Evolutionary conservation across 2,888 invertebrate species (phyloP).

Genomic region (Euclidia mi): DNA sequence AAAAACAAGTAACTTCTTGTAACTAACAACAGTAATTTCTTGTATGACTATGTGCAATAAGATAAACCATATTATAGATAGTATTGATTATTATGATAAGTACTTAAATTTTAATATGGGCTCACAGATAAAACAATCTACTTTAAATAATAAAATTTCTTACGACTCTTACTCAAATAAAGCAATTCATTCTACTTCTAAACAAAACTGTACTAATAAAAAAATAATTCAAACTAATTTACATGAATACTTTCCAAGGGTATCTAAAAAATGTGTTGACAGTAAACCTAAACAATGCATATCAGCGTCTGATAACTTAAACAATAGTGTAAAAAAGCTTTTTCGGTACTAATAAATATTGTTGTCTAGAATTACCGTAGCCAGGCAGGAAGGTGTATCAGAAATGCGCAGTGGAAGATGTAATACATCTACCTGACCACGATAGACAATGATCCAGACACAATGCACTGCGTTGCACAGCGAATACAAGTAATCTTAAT

Average conservation of each 20-base stretch:
- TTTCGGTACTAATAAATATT: slow-evolving; percentile 7
- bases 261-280: not conserved
- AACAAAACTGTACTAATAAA: not conserved
- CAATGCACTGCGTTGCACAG: no score
- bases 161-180: no score
- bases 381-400: no score
- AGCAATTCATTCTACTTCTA: no score
- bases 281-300: not conserved
- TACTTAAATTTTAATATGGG: not conserved
- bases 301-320: not conserved
- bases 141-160: not conserved
- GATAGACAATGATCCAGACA: no score
- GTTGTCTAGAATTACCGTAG: no score
- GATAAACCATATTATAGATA: not conserved
- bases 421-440: no score
- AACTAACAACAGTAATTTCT: no score
- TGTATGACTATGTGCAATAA: not conserved
- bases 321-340: not conserved
- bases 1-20: no score
- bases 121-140: not conserved
- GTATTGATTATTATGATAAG: no score
- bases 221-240: not conserved
- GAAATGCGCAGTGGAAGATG: no score
- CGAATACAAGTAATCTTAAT: no score
- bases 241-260: not conserved